Percentiles rank a stretch among this genome's conserved stretches.
These are phyloP conservation scores for Rhombomys opimus DNA, from an alignment of 2,113 vertebrate species.

Conservation along the genomic window DNA sequence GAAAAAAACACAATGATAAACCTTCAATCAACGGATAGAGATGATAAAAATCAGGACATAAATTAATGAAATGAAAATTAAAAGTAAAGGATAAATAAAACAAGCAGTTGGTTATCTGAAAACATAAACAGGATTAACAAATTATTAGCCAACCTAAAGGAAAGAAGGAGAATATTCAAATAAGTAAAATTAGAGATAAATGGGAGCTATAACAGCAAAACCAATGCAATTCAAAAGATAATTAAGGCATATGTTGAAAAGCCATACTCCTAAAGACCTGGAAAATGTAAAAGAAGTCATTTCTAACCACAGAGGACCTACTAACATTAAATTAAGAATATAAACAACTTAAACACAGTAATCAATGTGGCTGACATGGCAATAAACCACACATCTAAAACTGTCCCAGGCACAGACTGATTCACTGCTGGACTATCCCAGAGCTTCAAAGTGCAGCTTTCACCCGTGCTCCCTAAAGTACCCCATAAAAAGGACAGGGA, in stretches of 20 bases:
- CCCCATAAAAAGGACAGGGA: not conserved
- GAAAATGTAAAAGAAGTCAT: not conserved
- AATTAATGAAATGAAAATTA: not conserved
- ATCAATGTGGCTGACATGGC: accelerated
- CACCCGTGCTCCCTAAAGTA: too few species aligned
- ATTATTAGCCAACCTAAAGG: not conserved
- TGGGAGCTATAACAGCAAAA: not conserved
- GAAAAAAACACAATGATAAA: not conserved
- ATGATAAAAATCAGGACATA: not conserved
- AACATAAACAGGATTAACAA: not conserved
- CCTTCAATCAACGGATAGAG: not conserved
- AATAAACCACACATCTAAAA: not conserved
- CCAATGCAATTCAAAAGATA: not conserved
- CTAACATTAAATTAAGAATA: not conserved
- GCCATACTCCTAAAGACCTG: not conserved
- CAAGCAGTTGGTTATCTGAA: not conserved
- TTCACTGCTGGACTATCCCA: not conserved
- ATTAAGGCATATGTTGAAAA: not conserved
- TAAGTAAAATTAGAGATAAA: not conserved
- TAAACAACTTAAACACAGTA: too few species aligned
- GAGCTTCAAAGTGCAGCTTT: not conserved
- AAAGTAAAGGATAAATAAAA: not conserved
- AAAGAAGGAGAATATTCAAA: not conserved
- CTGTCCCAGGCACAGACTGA: accelerated
- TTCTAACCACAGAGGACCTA: not conserved